A percentile compares a stretch with the other conserved stretches of the same genome.
These are phyloP conservation scores for Rhyzopertha dominica DNA, from an alignment of 1,140 invertebrate species.

Conservation along the genomic window DNA sequence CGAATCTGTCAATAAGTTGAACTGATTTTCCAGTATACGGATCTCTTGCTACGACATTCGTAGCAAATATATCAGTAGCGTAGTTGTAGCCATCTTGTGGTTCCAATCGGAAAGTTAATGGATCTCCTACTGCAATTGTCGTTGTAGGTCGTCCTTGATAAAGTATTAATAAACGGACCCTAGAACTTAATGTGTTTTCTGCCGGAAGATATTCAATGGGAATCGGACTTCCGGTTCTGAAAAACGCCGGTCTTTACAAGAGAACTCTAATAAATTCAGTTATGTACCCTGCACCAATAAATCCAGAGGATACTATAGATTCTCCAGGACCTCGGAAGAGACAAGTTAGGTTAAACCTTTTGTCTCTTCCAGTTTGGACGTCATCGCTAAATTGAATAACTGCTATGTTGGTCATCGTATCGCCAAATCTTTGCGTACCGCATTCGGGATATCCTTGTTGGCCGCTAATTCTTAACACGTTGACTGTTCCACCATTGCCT, in stretches of 20 bases:
- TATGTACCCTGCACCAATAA: slow-evolving; percentile 84
- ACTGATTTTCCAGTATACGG: slow-evolving; percentile 86
- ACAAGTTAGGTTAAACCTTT: slow-evolving; percentile 88
- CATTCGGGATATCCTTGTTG: slow-evolving; percentile 87
- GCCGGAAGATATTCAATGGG: slow-evolving; percentile 87
- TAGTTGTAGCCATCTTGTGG: slow-evolving; percentile 87
- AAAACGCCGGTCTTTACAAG: slow-evolving; percentile 9
- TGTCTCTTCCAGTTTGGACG: slow-evolving; percentile 85
- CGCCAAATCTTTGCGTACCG: slow-evolving; percentile 85
- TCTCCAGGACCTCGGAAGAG: slow-evolving; percentile 85
- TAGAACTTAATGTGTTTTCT: slow-evolving; percentile 82
- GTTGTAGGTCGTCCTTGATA: slow-evolving; percentile 88
- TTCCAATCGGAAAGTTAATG: slow-evolving; percentile 82
- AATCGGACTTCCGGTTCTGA: slow-evolving; percentile 79
- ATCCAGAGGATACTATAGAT: slow-evolving; percentile 87
- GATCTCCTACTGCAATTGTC: slow-evolving; percentile 91
- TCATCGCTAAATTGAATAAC: slow-evolving; percentile 92
- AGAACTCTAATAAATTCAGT: neutral
- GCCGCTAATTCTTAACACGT: slow-evolving; percentile 78
- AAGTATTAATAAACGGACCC: slow-evolving; percentile 76
- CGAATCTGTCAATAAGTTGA: slow-evolving; percentile 82
- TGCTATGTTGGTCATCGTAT: slow-evolving; percentile 90
- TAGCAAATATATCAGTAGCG: slow-evolving; percentile 84
- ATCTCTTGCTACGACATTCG: slow-evolving; percentile 88
- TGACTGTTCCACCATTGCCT: slow-evolving; percentile 78